Conservation (phyloP, 2,888 invertebrate species). For the Leptinotarsa tumamoca region DNA sequence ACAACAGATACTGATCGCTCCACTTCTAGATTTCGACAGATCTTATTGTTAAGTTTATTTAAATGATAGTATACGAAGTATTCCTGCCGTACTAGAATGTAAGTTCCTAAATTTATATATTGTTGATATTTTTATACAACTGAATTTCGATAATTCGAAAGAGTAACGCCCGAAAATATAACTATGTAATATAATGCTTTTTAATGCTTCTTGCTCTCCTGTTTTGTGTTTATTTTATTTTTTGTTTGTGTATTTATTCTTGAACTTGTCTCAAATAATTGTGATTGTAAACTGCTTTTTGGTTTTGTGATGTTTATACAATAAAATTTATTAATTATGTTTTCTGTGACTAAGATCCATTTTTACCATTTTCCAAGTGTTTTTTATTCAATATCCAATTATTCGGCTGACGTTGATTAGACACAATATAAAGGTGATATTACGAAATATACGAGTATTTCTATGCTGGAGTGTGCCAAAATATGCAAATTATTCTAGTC, state of each 20-base stretch:
- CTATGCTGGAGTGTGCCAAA: too few species aligned
- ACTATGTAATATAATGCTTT: constrained; percentile 46
- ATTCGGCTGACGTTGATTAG: too few species aligned
- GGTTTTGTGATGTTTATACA: constrained; percentile 63
- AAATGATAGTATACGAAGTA: constrained; percentile 44
- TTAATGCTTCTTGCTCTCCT: constrained; percentile 42
- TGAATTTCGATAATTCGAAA: constrained; percentile 27
- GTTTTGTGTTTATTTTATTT: constrained; percentile 36
- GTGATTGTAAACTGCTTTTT: constrained; percentile 64
- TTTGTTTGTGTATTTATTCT: constrained; percentile 57
- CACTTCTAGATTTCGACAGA: constrained; percentile 6
- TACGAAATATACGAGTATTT: too few species aligned
- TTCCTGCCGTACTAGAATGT: constrained; percentile 53
- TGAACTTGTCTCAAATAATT: constrained; percentile 59
- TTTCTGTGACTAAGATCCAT: background rate
- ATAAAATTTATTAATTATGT: constrained; percentile 46
- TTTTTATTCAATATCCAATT: too few species aligned
- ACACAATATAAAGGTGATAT: too few species aligned
- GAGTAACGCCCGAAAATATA: constrained; percentile 32
- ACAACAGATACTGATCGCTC: constrained; percentile 48
- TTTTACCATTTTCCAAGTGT: background rate
- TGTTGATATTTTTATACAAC: constrained; percentile 20
- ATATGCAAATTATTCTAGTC: too few species aligned
- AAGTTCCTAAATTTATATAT: constrained; percentile 57
- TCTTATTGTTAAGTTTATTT: constrained; percentile 40